phyloP scores from a whole-genome alignment of 30 jellyfish, hydroid and myxozoan genomes.

The Cassiopea xamachana region DNA sequence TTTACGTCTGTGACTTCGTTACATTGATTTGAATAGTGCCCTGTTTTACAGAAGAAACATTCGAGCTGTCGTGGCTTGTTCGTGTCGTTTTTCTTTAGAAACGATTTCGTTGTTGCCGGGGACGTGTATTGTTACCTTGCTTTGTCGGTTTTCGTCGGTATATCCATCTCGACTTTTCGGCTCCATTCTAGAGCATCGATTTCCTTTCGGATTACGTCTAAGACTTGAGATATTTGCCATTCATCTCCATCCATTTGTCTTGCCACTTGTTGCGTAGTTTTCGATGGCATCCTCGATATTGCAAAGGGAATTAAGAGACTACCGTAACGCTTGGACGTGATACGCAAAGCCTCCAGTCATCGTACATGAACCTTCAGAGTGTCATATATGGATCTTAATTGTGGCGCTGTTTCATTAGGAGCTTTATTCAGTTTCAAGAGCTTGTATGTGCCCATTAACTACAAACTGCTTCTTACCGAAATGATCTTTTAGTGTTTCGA shows the following conservation, averaged over 20 bases:
- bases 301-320: slow-evolving; percentile 64
- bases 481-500: slow-evolving; percentile 39
- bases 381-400: slow-evolving; percentile 44
- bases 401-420: neutral
- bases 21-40: slow-evolving; percentile 32
- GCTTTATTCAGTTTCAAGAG: slow-evolving; percentile 31
- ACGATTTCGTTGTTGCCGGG: slow-evolving; percentile 25
- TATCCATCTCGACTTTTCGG: slow-evolving; percentile 1
- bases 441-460: slow-evolving; percentile 77
- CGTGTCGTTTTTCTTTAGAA: slow-evolving; percentile 1
- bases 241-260: slow-evolving; percentile 55
- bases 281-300: slow-evolving; percentile 52
- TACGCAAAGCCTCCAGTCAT: slow-evolving; percentile 66
- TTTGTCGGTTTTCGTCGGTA: neutral
- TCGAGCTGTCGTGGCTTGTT: neutral
- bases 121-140: neutral
- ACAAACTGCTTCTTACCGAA: slow-evolving; percentile 56
- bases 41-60: slow-evolving; percentile 54
- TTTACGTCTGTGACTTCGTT: slow-evolving; percentile 35
- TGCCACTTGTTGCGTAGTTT: slow-evolving; percentile 37
- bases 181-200: slow-evolving; percentile 64
- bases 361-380: slow-evolving; percentile 58
- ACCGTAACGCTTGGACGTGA: slow-evolving; percentile 55
- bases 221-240: slow-evolving; percentile 64
- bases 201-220: slow-evolving; percentile 47